phyloP scores from a whole-genome alignment of 2,888 invertebrate species.

The Perithous albicinctus region DNA sequence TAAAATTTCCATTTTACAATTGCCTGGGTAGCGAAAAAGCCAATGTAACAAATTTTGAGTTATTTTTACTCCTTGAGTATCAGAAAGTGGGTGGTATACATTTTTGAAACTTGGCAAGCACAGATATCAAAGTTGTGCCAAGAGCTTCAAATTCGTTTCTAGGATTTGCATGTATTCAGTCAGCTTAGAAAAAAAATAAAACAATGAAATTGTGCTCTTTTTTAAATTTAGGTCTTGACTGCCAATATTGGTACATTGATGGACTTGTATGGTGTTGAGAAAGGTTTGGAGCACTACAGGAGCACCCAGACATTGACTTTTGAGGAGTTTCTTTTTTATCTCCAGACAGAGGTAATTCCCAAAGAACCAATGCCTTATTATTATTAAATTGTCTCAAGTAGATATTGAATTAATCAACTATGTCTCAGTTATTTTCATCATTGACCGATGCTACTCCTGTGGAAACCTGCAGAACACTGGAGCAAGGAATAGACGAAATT shows the following conservation, averaged over 20 bases:
- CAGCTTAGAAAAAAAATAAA: background rate
- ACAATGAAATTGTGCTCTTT: background rate
- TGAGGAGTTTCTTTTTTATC: conserved; percentile 91
- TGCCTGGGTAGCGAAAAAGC: background rate
- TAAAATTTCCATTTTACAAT: background rate
- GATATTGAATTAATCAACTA: background rate
- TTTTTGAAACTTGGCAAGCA: conserved; percentile 1
- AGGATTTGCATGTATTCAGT: background rate
- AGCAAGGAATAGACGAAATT: conserved; percentile 85
- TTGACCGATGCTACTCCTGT: conserved; percentile 81
- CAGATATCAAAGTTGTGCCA: background rate
- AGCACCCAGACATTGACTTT: conserved; percentile 90
- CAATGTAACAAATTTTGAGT: background rate
- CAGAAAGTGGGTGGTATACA: background rate
- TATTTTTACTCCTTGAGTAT: background rate
- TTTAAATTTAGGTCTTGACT: conserved; percentile 88
- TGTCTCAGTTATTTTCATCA: conserved; percentile 83
- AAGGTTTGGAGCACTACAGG: conserved; percentile 91
- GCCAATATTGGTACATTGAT: conserved; percentile 92
- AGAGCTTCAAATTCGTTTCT: background rate
- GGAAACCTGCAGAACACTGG: conserved; percentile 79
- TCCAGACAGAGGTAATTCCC: conserved; percentile 89
- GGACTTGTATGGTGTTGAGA: conserved; percentile 92
- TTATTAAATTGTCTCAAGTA: background rate
- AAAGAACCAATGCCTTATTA: background rate